phyloP scores from a whole-genome alignment of 2,888 invertebrate species.

The Drosophila picticornis region DNA sequence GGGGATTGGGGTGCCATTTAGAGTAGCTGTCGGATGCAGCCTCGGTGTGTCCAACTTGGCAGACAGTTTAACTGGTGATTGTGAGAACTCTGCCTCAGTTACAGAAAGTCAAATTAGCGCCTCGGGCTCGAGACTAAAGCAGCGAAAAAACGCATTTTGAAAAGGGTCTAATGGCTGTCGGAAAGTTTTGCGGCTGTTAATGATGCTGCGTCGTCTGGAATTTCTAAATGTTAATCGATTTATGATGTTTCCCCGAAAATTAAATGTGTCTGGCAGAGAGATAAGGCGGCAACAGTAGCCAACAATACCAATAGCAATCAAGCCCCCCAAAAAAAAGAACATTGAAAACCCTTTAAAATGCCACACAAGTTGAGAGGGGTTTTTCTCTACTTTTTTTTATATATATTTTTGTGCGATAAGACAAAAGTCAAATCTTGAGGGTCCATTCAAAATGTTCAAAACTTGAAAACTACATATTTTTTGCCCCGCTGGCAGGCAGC shows the following conservation, averaged over 20 bases:
- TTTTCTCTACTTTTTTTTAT: neutral
- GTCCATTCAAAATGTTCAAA: conserved; percentile 42
- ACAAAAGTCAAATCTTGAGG: conserved; percentile 39
- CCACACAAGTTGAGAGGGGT: conserved; percentile 62
- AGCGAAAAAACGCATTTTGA: conserved; percentile 43
- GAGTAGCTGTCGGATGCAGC: conserved; percentile 61
- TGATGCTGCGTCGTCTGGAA: conserved; percentile 56
- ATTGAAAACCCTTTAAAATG: conserved; percentile 59
- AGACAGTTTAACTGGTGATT: conserved; percentile 22
- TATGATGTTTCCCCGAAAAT: conserved; percentile 71
- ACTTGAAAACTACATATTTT: conserved; percentile 53
- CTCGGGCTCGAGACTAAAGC: conserved; percentile 37
- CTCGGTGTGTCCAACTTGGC: conserved; percentile 26
- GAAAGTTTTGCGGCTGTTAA: conserved; percentile 76
- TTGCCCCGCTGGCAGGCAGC: conserved; percentile 34
- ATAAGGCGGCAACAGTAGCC: conserved; percentile 69
- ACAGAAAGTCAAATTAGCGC: conserved; percentile 75
- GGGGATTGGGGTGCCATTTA: conserved; percentile 15
- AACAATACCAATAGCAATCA: conserved; percentile 17
- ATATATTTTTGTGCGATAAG: conserved; percentile 41
- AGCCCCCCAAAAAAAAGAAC: conserved; percentile 7
- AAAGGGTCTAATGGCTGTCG: conserved; percentile 77
- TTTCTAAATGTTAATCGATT: conserved; percentile 72
- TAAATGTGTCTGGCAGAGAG: conserved; percentile 64
- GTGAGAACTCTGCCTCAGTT: conserved; percentile 20